Evolutionary conservation across 2,113 vertebrate genomes (phyloP), one percentile per base, ranked within the genome.

Genomic region (Tragelaphus buxtoni): DNA sequence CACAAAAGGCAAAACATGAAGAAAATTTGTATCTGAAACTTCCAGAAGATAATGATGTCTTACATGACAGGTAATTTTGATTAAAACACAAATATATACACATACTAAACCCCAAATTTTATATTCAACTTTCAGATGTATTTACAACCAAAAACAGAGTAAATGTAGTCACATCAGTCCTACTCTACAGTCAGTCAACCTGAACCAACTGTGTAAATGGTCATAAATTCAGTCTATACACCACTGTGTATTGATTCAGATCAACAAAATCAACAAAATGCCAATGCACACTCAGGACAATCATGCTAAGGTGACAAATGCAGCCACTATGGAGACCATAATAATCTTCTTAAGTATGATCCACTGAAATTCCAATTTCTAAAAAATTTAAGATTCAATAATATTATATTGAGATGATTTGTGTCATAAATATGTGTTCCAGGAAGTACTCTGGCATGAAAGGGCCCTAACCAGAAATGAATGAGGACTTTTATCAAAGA

Each of bases 261-360:
- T 86, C 74, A 95, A 18, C 74, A 63, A 89, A 89, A 94, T 89
- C 83, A 97, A 89, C 22, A 69, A 94, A 95, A 91, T 55, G 53
- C 20, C 82, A 91, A 7, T 12, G 42, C 7, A 72, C n/a, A 80
- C 53, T 35, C 20, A 92, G 63, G 89, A 91, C 30, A 93, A 84
- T 55, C 28, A 72, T 2, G 77, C 4, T 17, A 90, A 88, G 13
- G 26, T 58, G 39, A 92, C 35, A 95, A 80, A 95, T 8, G 63
- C 0, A 53, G 84, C 47, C 79, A 85, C 49, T 56, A 22, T 53
- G 30, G 35, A 92, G 74, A 80, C 35, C 26, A 86, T 8, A 58
- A 61, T 0, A 72, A 24, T 89, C 42, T 82, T 22, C 58, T 93
- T 82, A 83, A 89, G 77, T 53, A 53, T 61, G 53, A 89, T 35